Conservation (phyloP, 1,140 invertebrate species). For the Eriocheir sinensis region DNA sequence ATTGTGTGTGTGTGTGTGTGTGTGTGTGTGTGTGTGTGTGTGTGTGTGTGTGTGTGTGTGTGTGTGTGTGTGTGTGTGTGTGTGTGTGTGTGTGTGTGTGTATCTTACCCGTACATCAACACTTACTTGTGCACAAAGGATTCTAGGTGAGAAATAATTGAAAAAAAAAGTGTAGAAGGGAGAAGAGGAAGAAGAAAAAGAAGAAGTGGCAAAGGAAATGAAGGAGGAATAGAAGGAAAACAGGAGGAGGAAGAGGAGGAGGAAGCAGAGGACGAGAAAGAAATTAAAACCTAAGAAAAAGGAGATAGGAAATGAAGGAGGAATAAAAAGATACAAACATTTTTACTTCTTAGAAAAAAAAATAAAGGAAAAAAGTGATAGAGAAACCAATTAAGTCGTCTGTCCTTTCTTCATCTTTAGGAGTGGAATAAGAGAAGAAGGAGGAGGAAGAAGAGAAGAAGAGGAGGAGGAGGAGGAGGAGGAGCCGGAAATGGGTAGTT, state of each 20-base stretch:
- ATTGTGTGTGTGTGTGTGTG: too few relatives aligned
- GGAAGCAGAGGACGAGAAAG: constrained; percentile 19
- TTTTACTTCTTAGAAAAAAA: background rate
- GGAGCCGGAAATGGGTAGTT: background rate
- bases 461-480: too few relatives aligned
- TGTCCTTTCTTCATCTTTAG: background rate
- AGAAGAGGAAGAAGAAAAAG: background rate
- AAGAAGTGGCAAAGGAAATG: background rate
- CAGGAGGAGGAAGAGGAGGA: background rate
- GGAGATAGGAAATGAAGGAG: background rate
- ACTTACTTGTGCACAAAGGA: too few relatives aligned
- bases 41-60: background rate
- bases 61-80: background rate
- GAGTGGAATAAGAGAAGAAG: too few relatives aligned
- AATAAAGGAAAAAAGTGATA: background rate
- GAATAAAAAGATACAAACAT: constrained; percentile 11
- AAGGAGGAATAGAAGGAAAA: background rate
- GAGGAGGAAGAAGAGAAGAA: too few relatives aligned
- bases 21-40: background rate
- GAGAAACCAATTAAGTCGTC: background rate
- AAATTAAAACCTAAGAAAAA: background rate
- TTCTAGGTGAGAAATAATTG: too few relatives aligned
- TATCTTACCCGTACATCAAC: too few relatives aligned
- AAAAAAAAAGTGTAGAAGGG: background rate
- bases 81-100: background rate